A percentile compares a stretch with the other conserved stretches of the same genome.
Conservation (phyloP, 2,797 vertebrate genomes). For the Arnoldichthys spilopterus region DNA sequence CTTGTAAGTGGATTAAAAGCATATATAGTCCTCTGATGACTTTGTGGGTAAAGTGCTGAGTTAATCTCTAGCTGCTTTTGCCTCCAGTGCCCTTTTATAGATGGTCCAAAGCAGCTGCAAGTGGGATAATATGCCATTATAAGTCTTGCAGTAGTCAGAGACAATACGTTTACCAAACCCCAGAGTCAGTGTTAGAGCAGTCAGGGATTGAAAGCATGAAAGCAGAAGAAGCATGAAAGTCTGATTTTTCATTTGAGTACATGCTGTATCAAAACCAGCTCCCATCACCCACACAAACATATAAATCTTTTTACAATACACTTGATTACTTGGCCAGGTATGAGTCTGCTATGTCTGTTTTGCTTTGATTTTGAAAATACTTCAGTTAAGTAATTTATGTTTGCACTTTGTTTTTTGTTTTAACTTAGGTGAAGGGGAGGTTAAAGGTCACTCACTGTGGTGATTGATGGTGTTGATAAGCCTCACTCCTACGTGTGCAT, state of each 20-base stretch:
- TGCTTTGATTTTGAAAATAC: background rate
- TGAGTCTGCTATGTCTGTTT: background rate
- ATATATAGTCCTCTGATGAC: background rate
- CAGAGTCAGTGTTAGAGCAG: too few relatives aligned
- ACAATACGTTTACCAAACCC: too few relatives aligned
- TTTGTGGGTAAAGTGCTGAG: background rate
- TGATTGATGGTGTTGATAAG: slow-evolving; percentile 99
- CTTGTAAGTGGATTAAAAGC: background rate
- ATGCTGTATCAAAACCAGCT: background rate
- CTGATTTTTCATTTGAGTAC: background rate
- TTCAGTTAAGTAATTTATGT: background rate
- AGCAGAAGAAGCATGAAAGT: slow-evolving; percentile 2
- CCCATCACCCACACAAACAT: background rate
- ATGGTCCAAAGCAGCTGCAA: too few relatives aligned
- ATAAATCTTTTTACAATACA: too few relatives aligned
- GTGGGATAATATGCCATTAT: too few relatives aligned
- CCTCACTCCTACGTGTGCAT: slow-evolving; percentile 94
- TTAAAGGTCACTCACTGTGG: slow-evolving; percentile 82
- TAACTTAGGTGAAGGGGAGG: background rate
- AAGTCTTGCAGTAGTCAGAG: too few relatives aligned
- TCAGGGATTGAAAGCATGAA: background rate
- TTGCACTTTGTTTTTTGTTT: background rate
- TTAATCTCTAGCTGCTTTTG: too few relatives aligned
- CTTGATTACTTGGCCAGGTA: background rate
- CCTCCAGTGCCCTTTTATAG: too few relatives aligned